Percentiles rank a stretch among this genome's conserved stretches.
Evolutionary conservation across 2,888 invertebrate genomes (phyloP).

Genomic region (Unio pictorum): DNA sequence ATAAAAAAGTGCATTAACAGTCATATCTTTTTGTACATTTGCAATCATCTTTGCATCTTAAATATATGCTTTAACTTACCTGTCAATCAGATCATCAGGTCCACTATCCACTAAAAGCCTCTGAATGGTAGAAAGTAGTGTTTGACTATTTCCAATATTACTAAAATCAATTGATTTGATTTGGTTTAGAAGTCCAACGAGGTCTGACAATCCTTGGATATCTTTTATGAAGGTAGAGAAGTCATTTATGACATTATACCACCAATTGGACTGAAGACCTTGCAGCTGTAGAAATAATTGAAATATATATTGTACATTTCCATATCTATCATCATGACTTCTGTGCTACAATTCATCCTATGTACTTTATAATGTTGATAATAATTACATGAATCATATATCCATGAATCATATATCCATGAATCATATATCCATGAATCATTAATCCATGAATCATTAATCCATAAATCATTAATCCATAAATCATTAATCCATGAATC

Average conservation of each 20-base stretch:
- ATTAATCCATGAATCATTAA: too few species aligned
- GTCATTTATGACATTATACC: conserved; percentile 15
- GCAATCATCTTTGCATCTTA: too few species aligned
- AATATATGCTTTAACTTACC: conserved; percentile 20
- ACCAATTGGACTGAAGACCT: conserved; percentile 3
- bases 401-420: too few species aligned
- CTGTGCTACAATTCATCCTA: too few species aligned
- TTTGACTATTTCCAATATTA: conserved; percentile 14
- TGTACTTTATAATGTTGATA: too few species aligned
- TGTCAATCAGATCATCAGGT: conserved; percentile 45
- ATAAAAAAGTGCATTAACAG: too few species aligned
- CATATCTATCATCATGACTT: too few species aligned
- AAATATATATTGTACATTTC: background rate
- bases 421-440: too few species aligned
- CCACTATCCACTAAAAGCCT: conserved; percentile 39
- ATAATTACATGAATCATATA: too few species aligned
- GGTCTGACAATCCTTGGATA: conserved; percentile 21
- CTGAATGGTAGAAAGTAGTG: conserved; percentile 37
- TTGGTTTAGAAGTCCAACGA: conserved; percentile 10
- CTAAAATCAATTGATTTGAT: conserved; percentile 19
- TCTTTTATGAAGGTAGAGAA: conserved; percentile 16
- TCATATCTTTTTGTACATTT: too few species aligned
- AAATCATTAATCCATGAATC: too few species aligned
- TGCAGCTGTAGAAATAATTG: conserved; percentile 9
- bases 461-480: too few species aligned